Evolutionary conservation across 1,140 invertebrate species (phyloP).

Genomic region (Catajapyx aquilonaris): DNA sequence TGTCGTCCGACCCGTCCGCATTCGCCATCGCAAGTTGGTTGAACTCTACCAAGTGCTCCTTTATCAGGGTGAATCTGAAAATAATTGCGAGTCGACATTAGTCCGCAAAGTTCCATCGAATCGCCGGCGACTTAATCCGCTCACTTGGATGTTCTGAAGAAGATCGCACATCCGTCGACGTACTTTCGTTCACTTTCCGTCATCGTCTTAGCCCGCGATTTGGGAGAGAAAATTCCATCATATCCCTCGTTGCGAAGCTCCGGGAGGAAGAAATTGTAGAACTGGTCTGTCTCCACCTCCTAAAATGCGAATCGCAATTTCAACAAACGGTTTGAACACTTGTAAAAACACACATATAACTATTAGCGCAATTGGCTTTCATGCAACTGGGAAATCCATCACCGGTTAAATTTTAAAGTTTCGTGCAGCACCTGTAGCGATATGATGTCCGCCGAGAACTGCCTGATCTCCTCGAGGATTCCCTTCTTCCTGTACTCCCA

Average conservation of each 20-base stretch:
- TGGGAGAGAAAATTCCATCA: conserved; percentile 95
- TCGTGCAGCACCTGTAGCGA: conserved; percentile 44
- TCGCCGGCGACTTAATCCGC: no score
- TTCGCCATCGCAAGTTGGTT: conserved; percentile 97
- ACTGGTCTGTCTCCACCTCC: conserved; percentile 98
- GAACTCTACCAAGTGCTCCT: conserved; percentile 92
- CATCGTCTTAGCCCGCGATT: conserved; percentile 98
- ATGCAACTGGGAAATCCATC: no score
- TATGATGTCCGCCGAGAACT: conserved; percentile 95
- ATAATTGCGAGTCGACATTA: no score
- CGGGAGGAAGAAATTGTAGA: conserved; percentile 88
- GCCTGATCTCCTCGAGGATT: conserved; percentile 90
- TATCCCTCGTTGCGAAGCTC: conserved; percentile 85
- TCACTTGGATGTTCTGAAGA: conserved; percentile 86
- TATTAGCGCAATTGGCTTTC: no score
- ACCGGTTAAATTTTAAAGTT: no score
- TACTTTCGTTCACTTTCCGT: conserved; percentile 86
- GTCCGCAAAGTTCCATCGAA: no score
- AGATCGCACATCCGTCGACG: conserved; percentile 98
- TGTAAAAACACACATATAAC: no score
- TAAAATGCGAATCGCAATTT: no score
- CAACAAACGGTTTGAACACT: no score
- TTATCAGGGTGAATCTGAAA: conserved; percentile 74
- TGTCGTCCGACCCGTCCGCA: conserved; percentile 91
- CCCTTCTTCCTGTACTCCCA: conserved; percentile 97